Evolutionary conservation across 2,113 vertebrate genomes (phyloP), one percentile per base, ranked within the genome.

Genomic region (Scytalopus superciliaris): DNA sequence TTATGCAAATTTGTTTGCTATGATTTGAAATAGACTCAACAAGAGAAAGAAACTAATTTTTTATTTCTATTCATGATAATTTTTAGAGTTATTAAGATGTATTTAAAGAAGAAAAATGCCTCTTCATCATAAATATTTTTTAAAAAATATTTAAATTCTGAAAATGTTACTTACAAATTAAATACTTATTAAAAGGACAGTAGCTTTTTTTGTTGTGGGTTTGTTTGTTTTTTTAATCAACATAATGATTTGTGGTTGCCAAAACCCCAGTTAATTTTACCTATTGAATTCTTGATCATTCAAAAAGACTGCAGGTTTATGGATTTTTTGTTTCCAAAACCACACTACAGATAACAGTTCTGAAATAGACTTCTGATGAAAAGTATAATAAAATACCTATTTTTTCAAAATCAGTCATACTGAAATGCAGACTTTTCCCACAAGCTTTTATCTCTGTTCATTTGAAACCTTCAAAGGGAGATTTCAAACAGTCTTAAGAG

Each of bases 391-490:
- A 88, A 85, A 72, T 28, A 75, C 15, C 7, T 39, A 37, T 84
- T 69, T 86, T 82, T 92, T 84, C 30, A 47, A 63, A 93, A 93
- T 50, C 31, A 57, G 30, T 72, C 45, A n/a, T 56, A 81, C 39
- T 8, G 69, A 84, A 92, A 89, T 59, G 18, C 52, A 63, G 62
- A 52, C 52, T 90, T 89, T 86, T 27, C 11, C 22, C 72, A 72
- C 15, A 59, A 94, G 52, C 91, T 97, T 94, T 94, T 87, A 89
- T 96, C 68, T 84, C 60, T 57, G n/a, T 64, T 93, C 35, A 89
- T 89, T 68, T 96, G 56, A 87, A 92, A 60, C 33, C 73, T 96
- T 97, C 93, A 94, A 95, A 94, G 52, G n/a, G 35, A 87, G 14
- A 28, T 77, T 92, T 96, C 83, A 90, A 95, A 90, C 33, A 94